Percentiles rank a stretch among this genome's conserved stretches.
Evolutionary conservation across 2,113 vertebrate genomes (phyloP).

Genomic region (Piliocolobus tephrosceles): DNA sequence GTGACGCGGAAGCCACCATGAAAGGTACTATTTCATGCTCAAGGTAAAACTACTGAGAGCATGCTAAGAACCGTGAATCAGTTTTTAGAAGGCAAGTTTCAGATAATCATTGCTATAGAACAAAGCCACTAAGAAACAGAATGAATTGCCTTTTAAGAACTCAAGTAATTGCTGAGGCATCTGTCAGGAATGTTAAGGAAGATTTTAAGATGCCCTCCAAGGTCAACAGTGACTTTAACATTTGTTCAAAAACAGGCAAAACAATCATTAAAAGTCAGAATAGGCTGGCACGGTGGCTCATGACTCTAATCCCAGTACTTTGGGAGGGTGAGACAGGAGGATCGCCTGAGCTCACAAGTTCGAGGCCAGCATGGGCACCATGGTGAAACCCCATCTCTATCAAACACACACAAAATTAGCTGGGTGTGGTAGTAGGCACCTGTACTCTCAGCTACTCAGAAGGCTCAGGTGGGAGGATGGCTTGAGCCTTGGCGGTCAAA

Average conservation of each 20-base stretch:
- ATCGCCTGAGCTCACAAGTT: neutral
- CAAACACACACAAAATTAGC: too few species aligned
- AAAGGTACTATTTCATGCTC: neutral
- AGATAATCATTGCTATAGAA: neutral
- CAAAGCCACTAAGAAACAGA: neutral
- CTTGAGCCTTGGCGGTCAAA: neutral
- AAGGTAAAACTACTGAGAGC: neutral
- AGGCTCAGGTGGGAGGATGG: neutral
- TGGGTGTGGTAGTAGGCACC: neutral
- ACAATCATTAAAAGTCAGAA: neutral
- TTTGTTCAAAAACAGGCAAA: neutral
- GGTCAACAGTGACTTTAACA: neutral
- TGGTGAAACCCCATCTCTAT: neutral
- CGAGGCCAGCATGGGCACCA: neutral
- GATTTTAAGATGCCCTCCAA: neutral
- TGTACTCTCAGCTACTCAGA: neutral
- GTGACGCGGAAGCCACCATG: neutral
- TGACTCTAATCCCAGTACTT: neutral
- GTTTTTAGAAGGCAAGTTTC: neutral
- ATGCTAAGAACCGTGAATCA: neutral
- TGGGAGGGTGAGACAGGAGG: neutral
- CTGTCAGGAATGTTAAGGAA: neutral
- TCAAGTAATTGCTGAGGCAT: neutral
- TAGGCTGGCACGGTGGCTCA: neutral
- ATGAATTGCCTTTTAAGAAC: neutral